Base-by-base conservation (phyloP, 2,888 invertebrate species). In the Hyposoter didymator region DNA sequence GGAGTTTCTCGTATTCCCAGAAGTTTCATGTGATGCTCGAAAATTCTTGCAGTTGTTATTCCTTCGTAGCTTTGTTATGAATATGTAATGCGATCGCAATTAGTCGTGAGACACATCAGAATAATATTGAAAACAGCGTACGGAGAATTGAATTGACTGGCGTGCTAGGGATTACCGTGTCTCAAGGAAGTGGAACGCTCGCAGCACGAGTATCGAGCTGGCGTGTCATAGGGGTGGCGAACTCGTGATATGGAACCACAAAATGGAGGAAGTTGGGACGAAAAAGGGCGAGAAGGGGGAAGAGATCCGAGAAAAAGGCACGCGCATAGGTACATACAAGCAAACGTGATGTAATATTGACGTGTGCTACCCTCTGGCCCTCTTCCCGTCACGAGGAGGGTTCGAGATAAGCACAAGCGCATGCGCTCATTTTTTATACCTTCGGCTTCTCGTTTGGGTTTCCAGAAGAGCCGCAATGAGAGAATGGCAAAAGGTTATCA, bases 331-430 rank as follows among this genome's bases (percentile, higher is more conserved):
- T 84, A 84, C 84, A 81, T 85, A 86, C 67, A 75, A 79, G 43
- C 0, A 14, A 72, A 64, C 79, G 78, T 74, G 88, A 87, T 88
- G 88, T 87, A 89, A 91, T 91, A 92, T 92, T 90, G 91, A 92
- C 90, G 86, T 78, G 49, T 45, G 22, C 62, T 10, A n/a, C 75
- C 52, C 64, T 52, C 39, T 6, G n/a, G n/a, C 35, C 32, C 49
- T 49, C 22, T 14, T 87, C 62, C 82, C 39, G 43, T 55, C 35
- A 35, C 39, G 45, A 17, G 43, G 28, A 74, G 43, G 59, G 55
- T 39, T 59, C 28, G 4, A 59, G 59, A 52, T 17, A 55, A 8
- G 32, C 22, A n/a, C 22, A 59, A 35, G 80, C 87, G 88, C 88
- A 88, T 87, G 87, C 85, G 82, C 86, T 82, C 81, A 85, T 87